phyloP scores from a whole-genome alignment of 2,113 vertebrate genomes.

The Erpornis zantholeuca region DNA sequence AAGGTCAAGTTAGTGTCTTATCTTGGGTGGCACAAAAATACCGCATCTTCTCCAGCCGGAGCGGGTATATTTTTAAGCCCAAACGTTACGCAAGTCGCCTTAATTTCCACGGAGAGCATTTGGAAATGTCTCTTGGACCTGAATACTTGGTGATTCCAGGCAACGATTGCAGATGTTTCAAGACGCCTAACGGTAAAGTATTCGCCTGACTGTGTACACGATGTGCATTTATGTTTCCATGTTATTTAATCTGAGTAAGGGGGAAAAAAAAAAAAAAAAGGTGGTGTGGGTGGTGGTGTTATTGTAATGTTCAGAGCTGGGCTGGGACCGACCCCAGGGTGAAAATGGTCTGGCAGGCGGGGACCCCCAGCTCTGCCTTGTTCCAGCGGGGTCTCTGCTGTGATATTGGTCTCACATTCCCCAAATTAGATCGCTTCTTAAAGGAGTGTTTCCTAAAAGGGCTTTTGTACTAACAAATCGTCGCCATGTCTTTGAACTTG shows the following conservation, averaged over 20 bases:
- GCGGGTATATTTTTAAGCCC: not conserved
- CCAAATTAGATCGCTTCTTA: not conserved
- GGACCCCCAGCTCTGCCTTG: not conserved
- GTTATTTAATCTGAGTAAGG: not conserved
- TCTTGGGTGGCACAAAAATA: conserved; percentile 79
- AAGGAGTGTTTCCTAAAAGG: not conserved
- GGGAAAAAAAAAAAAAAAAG: not conserved
- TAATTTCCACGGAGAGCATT: conserved; percentile 23
- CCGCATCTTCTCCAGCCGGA: conserved; percentile 64
- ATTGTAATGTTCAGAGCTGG: not conserved
- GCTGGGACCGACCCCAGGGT: not conserved
- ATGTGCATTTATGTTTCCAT: not conserved
- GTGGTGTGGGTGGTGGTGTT: not conserved
- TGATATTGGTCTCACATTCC: not conserved
- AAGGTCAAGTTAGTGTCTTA: conserved; percentile 99
- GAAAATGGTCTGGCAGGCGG: not conserved
- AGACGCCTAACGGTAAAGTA: conserved; percentile 75
- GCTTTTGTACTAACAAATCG: conserved; percentile 10
- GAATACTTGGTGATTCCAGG: conserved; percentile 22
- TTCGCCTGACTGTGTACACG: not conserved
- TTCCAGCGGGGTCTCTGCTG: not conserved
- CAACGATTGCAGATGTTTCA: conserved; percentile 46
- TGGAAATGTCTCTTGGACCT: conserved; percentile 55
- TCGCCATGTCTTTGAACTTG: conserved; percentile 82
- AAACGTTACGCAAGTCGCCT: not conserved